Evolutionary conservation across 2,113 vertebrate genomes (phyloP).

Genomic region (Dicaeum eximium): DNA sequence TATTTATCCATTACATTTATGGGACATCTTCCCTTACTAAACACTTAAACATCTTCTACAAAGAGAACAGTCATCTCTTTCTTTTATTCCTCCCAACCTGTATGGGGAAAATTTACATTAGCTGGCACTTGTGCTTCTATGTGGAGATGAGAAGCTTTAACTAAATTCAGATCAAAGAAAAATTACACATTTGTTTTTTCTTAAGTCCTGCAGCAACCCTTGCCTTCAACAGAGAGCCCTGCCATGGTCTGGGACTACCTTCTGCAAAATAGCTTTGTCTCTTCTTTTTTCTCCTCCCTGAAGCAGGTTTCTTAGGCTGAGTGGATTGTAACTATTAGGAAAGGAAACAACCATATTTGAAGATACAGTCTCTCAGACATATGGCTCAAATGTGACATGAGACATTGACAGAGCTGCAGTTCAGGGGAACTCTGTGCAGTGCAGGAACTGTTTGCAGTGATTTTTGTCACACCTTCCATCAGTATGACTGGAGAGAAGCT

Average conservation of each 20-base stretch:
- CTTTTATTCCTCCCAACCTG: neutral
- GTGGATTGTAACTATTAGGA: neutral
- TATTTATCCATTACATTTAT: neutral
- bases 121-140: neutral
- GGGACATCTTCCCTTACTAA: neutral
- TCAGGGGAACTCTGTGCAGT: neutral
- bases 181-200: neutral
- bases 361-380: neutral
- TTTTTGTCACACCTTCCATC: neutral
- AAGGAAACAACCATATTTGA: neutral
- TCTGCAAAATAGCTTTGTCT: neutral
- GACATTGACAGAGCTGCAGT: neutral
- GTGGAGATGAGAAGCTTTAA: neutral
- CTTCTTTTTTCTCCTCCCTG: neutral
- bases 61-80: neutral
- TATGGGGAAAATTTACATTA: neutral
- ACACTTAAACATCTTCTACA: neutral
- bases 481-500: neutral
- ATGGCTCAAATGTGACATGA: neutral
- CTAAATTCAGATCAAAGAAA: neutral
- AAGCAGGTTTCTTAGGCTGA: neutral
- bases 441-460: neutral
- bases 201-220: neutral
- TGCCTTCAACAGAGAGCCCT: neutral
- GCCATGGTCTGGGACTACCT: neutral